Percentiles rank a stretch among this genome's conserved stretches.
phyloP scores from a whole-genome alignment of 2,888 invertebrate genomes.

The Herminia tarsipennalis region DNA sequence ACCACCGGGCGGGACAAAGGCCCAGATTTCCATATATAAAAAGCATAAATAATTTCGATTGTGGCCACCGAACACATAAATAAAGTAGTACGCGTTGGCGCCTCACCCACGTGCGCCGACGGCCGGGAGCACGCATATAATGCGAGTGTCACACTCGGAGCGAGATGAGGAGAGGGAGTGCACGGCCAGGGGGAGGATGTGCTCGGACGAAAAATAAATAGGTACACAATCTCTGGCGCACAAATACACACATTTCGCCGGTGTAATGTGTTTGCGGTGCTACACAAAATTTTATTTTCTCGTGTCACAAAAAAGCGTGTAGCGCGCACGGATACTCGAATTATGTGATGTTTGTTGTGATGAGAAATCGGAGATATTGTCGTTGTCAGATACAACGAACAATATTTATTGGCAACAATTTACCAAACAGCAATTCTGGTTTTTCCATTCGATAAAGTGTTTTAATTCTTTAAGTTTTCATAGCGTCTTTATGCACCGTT shows the following conservation, averaged over 20 bases:
- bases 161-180: constrained; percentile 33
- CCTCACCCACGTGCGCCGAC: constrained; percentile 66
- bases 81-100: constrained; percentile 71
- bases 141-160: constrained; percentile 61
- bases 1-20: constrained; percentile 61
- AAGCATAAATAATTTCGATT: constrained; percentile 81
- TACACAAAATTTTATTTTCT: constrained; percentile 62
- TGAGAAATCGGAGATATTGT: constrained; percentile 38
- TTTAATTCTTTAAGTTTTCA: neutral
- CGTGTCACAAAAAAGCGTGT: constrained; percentile 51
- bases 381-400: constrained; percentile 4
- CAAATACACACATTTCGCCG: constrained; percentile 73
- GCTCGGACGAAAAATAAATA: constrained; percentile 74
- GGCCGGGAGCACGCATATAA: constrained; percentile 71
- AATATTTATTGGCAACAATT: neutral
- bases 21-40: constrained; percentile 74
- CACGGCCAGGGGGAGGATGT: constrained; percentile 39
- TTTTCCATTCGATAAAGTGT: no score
- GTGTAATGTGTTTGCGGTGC: constrained; percentile 79
- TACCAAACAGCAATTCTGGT: no score
- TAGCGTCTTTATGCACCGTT: no score
- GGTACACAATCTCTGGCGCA: constrained; percentile 74
- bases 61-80: constrained; percentile 73
- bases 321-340: constrained; percentile 40
- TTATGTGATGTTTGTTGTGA: constrained; percentile 42